phyloP scores from a whole-genome alignment of 2,888 invertebrate species.

The Baronia brevicornis region DNA sequence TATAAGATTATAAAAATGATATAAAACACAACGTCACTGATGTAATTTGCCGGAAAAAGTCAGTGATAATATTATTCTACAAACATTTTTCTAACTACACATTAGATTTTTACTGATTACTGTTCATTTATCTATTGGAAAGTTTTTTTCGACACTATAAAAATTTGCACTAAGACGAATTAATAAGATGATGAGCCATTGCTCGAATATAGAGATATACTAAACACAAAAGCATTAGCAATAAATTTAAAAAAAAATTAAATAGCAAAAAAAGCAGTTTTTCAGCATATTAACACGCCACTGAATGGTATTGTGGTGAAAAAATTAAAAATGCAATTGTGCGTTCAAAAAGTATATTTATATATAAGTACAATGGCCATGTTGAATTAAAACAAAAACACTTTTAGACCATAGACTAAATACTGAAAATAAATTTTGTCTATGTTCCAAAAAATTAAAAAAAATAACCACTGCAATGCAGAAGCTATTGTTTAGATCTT shows the following conservation, averaged over 20 bases:
- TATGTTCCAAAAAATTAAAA: constrained; percentile 1
- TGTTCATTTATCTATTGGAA: too few species aligned
- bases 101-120: too few species aligned
- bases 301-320: constrained; percentile 41
- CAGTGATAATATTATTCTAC: too few species aligned
- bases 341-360: constrained; percentile 53
- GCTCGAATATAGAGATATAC: constrained; percentile 55
- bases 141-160: too few species aligned
- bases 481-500: constrained; percentile 6
- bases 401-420: not conserved
- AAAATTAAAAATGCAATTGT: constrained; percentile 41
- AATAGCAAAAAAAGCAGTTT: constrained; percentile 9
- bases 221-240: constrained; percentile 23
- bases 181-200: constrained; percentile 44
- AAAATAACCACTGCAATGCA: constrained; percentile 15
- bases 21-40: too few species aligned
- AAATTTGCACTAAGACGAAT: too few species aligned
- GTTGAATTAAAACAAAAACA: constrained; percentile 31
- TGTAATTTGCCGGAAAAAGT: too few species aligned
- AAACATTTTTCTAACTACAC: too few species aligned
- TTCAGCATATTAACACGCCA: constrained; percentile 2
- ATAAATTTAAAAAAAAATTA: constrained; percentile 17
- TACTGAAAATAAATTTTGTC: not conserved
- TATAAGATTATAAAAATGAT: too few species aligned
- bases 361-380: constrained; percentile 66